phyloP scores from a whole-genome alignment of 2,113 vertebrate species.

The Potamarius usumacintae region DNA sequence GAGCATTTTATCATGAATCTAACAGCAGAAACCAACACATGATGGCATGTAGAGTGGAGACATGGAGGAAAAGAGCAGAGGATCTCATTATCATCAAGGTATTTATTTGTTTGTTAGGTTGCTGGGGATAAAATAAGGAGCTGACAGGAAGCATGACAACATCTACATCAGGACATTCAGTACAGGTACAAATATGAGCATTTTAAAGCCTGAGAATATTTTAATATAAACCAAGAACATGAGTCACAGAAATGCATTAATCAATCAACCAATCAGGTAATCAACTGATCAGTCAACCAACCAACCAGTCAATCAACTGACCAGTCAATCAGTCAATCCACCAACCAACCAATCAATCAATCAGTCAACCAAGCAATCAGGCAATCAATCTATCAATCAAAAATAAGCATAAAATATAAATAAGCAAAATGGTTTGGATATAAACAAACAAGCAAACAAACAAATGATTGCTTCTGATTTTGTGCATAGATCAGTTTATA shows the following conservation, averaged over 20 bases:
- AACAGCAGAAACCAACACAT: background rate
- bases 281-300: too few species aligned
- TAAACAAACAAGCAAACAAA: too few species aligned
- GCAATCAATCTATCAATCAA: background rate
- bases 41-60: background rate
- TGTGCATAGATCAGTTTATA: background rate
- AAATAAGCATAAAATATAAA: background rate
- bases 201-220: background rate
- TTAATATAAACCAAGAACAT: background rate
- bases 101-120: conserved; percentile 33
- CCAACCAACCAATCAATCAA: too few species aligned
- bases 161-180: background rate
- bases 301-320: too few species aligned
- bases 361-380: too few species aligned
- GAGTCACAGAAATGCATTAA: background rate
- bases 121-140: conserved; percentile 35
- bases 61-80: conserved; percentile 22
- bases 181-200: conserved; percentile 8
- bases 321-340: too few species aligned
- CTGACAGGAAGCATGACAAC: conserved; percentile 1
- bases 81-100: conserved; percentile 33
- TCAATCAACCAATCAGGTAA: background rate
- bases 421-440: too few species aligned
- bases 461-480: too few species aligned
- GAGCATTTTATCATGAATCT: background rate